phyloP scores from a whole-genome alignment of 1,140 invertebrate species.

The Paralvinella palmiformis region DNA sequence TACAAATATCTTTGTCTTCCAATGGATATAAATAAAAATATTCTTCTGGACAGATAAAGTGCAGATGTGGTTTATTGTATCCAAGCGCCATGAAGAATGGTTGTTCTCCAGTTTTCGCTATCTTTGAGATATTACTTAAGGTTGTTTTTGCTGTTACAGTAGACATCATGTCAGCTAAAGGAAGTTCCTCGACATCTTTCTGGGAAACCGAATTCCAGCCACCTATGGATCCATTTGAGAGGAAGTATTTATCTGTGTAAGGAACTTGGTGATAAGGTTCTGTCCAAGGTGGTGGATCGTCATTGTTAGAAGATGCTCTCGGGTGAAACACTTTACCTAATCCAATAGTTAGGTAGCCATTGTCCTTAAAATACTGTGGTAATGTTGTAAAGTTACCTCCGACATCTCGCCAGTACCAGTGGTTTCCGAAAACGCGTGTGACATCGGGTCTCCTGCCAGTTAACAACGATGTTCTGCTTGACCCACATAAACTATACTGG shows the following conservation, averaged over 20 bases:
- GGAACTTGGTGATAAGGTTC: slow-evolving; percentile 3
- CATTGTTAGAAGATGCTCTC: background rate
- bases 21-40: slow-evolving; percentile 3
- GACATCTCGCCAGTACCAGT: slow-evolving; percentile 11
- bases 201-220: background rate
- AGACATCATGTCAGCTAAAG: background rate
- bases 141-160: slow-evolving; percentile 7
- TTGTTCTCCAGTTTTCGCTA: background rate
- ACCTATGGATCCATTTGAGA: background rate
- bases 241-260: background rate
- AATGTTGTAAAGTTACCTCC: slow-evolving; percentile 10
- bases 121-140: background rate
- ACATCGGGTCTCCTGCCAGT: slow-evolving; percentile 27
- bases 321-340: slow-evolving; percentile 18
- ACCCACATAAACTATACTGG: slow-evolving; percentile 72
- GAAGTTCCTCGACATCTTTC: background rate
- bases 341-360: slow-evolving; percentile 14
- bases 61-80: slow-evolving; percentile 2
- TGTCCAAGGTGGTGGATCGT: slow-evolving; percentile 19
- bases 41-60: background rate
- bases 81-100: slow-evolving; percentile 3
- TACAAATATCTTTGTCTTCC: slow-evolving; percentile 8
- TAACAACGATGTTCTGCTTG: slow-evolving; percentile 44
- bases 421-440: slow-evolving; percentile 5
- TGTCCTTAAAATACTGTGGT: slow-evolving; percentile 15